Base-by-base conservation (phyloP, 2,113 vertebrate genomes). In the Tapirus terrestris region DNA sequence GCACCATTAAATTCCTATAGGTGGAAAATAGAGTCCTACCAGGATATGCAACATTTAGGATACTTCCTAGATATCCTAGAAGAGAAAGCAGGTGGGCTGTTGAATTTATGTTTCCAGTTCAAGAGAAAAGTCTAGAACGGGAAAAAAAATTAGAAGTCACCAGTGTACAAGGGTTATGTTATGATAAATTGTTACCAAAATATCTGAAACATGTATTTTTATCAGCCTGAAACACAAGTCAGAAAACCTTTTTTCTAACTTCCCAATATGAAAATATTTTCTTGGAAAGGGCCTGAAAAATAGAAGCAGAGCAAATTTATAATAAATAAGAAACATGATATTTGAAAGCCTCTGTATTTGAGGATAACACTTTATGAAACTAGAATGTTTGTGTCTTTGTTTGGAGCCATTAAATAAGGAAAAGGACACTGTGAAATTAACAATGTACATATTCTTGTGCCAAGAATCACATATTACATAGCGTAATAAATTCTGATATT, bases 361-460 rank as follows among this genome's bases (percentile, higher is more conserved):
- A 84, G 39, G 48, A 65, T 76, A 90, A 48, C 23, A 68, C 36
- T 93, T 89, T 83, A 82, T 96, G 67, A 89, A 94, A 73, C 31
- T 80, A 72, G n/a, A 88, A 68, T 91, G 17, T 79, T 92, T 94
- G 25, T 87, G 18, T 89, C n/a, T 94, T 88, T 91, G 9, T 72
- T 85, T 96, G 33, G 48, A 96, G 51, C 18, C 58, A 68, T 79
- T 97, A 95, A 97, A 77, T 79, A 85, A 89, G 56, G 56, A 83
- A 89, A 86, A 83, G 63, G 27, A 89, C 36, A 86, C 60, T 31
- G 31, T 83, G 56, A 91, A 94, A 84, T 95, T 31, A 88, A 17
- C 12, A 29, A 48, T 39, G 61, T 72, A 25, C 5, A 45, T 13
- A 61, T 13, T 70, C 8, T 43, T 70, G 16, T 83, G 31, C 31